Base-by-base conservation (phyloP, 2,888 invertebrate genomes). In the Bruchidius siliquastri region DNA sequence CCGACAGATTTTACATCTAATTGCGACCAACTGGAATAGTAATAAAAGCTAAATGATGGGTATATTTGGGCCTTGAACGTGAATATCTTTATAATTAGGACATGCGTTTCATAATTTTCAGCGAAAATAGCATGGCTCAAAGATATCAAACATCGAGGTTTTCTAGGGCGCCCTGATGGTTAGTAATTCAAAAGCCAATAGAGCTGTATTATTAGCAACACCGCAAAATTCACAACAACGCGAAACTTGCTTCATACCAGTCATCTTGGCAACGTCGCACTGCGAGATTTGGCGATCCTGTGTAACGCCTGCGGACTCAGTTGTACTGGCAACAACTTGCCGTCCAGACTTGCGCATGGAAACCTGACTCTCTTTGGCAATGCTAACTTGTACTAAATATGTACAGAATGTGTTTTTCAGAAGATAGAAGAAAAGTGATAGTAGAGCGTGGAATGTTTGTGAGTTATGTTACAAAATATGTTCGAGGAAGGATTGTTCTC, bases 281-380 rank as follows among this genome's bases (percentile, higher is more conserved):
- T 85, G 77, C 83, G 82, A 79, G 80, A 83, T 73, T 82, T 84
- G 70, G 82, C 80, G 67, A 86, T 79, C 76, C 85, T 81, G 75
- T 83, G 83, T 32, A 84, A 79, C 71, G 83, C 83, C 78, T 85
- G 84, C 68, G 86, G 85, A 78, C 83, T 86, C 71, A 86, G 79
- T 77, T 85, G 84, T 68, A 84, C 80, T 67, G 85, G 85, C 77
- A 86, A 81, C 74, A 83, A 83, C 72, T 83, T 83, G 77, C 84
- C 86, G 71, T 85, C 85, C 79, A 85, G 76, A 71, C 84, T 82
- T 72, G 83, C 83, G 77, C 84, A 85, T 74, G 85, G 84, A 77
- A 87, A 83, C 77, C 81, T 83, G 77, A 86, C 84, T 79, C 86
- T 84, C 82, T 85, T 84, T 30, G 87, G 86, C 83, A 86, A 85